Evolutionary conservation across 2,113 vertebrate genomes (phyloP).

Genomic region (Camelus bactrianus): DNA sequence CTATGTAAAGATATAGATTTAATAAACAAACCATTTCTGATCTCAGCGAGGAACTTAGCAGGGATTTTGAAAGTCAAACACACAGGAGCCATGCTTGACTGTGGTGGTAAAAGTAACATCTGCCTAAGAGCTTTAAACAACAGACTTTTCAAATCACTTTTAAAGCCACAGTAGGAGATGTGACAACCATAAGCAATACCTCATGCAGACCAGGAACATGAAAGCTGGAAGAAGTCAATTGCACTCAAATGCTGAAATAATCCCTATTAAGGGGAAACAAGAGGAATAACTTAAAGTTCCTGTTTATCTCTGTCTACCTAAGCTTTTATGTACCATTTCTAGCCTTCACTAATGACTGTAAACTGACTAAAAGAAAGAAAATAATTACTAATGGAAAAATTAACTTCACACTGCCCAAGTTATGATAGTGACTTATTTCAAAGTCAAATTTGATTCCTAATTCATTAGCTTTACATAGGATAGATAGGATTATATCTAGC

Average conservation of each 20-base stretch:
- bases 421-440: neutral
- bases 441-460: neutral
- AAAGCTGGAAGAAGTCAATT: constrained; percentile 32
- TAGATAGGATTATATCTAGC: neutral
- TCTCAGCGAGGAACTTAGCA: constrained; percentile 87
- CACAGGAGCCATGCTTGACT: constrained; percentile 85
- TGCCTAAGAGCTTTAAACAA: constrained; percentile 82
- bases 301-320: constrained; percentile 14
- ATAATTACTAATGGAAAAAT: neutral
- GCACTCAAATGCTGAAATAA: neutral
- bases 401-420: neutral
- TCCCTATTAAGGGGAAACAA: neutral
- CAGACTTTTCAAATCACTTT: constrained; percentile 85
- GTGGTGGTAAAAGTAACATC: constrained; percentile 88
- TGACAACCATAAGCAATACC: constrained; percentile 82
- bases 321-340: neutral
- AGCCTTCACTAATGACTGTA: neutral
- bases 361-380: constrained; percentile 38
- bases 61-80: constrained; percentile 89
- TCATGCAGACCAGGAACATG: constrained; percentile 33
- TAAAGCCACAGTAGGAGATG: constrained; percentile 74
- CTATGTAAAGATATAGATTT: constrained; percentile 84
- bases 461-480: neutral
- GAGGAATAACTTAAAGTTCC: neutral
- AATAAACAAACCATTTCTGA: constrained; percentile 87